Conservation (phyloP, 2,888 invertebrate species). For the Tipula helvola region DNA sequence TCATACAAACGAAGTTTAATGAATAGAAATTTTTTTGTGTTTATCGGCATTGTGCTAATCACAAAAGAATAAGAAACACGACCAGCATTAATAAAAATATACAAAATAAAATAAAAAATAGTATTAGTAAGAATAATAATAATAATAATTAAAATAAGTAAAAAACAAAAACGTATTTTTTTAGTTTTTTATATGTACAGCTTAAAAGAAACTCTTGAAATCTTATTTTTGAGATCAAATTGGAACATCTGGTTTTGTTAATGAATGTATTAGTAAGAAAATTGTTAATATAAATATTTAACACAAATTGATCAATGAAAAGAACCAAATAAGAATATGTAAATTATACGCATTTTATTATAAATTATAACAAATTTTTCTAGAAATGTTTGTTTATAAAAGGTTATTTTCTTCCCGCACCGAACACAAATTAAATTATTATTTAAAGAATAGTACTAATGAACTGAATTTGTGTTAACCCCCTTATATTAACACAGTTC, state of each 20-base stretch:
- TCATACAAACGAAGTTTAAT: neutral
- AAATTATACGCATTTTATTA: neutral
- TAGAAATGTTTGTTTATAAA: neutral
- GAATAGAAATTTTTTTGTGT: neutral
- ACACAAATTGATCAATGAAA: neutral
- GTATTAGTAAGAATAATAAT: neutral
- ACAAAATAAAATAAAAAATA: neutral
- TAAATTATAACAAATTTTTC: neutral
- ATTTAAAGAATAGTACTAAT: neutral
- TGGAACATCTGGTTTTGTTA: neutral
- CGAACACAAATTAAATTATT: neutral
- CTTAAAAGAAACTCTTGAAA: neutral
- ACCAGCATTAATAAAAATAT: neutral
- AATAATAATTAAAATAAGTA: neutral
- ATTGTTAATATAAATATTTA: neutral
- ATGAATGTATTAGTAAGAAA: neutral
- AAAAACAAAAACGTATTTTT: neutral
- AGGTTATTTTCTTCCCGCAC: neutral
- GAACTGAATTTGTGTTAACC: neutral
- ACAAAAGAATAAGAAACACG: neutral
- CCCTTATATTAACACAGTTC: neutral
- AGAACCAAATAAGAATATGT: neutral
- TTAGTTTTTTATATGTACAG: neutral
- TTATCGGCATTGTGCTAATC: neutral
- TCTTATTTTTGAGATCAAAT: neutral